Conservation (phyloP, 2,888 invertebrate genomes). For the Lissonota sp. region DNA sequence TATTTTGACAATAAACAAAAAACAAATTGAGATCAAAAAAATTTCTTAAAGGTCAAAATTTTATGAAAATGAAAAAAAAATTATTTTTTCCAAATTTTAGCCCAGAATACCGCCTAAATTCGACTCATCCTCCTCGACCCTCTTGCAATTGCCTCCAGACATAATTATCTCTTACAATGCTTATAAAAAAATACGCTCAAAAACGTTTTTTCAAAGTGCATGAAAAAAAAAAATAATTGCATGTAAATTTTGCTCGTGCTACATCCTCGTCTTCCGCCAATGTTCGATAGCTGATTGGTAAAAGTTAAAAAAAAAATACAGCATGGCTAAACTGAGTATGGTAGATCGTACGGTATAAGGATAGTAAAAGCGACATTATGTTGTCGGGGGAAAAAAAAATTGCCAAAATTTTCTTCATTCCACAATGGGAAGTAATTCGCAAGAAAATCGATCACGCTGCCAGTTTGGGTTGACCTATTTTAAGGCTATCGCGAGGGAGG, state of each 20-base stretch:
- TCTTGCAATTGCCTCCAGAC: no score
- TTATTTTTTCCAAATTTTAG: no score
- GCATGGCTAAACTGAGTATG: constrained; percentile 12
- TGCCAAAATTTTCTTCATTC: background rate
- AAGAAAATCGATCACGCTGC: constrained; percentile 63
- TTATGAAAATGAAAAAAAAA: no score
- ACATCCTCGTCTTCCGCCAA: constrained; percentile 14
- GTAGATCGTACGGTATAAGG: background rate
- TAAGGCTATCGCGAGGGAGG: background rate
- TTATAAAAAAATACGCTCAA: constrained; percentile 61
- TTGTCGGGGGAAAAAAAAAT: background rate
- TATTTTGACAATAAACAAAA: no score
- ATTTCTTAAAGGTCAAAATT: no score
- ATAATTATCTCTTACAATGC: no score
- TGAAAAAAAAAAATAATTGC: constrained; percentile 32
- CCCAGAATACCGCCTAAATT: no score
- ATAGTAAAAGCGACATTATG: background rate
- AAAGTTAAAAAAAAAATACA: background rate
- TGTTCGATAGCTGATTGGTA: constrained; percentile 21
- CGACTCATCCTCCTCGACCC: no score
- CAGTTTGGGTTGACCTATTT: constrained; percentile 59
- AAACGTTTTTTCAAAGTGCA: constrained; percentile 22
- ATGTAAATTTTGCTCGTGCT: constrained; percentile 7
- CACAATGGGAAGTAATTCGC: constrained; percentile 36
- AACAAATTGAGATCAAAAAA: no score